phyloP scores from a whole-genome alignment of 2,888 invertebrate species.

The Drosophila testacea region DNA sequence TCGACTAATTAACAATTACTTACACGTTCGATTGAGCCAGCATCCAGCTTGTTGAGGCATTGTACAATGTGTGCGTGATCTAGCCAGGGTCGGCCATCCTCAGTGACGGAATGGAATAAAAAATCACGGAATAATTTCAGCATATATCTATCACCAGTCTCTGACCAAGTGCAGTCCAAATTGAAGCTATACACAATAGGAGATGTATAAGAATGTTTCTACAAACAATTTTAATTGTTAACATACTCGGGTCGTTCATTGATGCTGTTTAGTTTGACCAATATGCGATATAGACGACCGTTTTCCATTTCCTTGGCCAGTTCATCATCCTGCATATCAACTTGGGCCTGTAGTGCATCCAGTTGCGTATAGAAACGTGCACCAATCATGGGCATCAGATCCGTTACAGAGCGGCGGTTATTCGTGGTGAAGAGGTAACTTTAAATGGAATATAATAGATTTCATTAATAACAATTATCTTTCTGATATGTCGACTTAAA shows the following conservation, averaged over 20 bases:
- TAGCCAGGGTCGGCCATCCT: slow-evolving; percentile 97
- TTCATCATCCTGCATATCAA: slow-evolving; percentile 96
- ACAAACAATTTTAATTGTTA: neutral
- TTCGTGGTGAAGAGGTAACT: slow-evolving; percentile 91
- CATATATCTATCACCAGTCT: slow-evolving; percentile 99
- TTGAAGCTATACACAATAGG: slow-evolving; percentile 88
- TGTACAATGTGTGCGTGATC: slow-evolving; percentile 98
- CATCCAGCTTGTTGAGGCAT: slow-evolving; percentile 96
- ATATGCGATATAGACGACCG: slow-evolving; percentile 94
- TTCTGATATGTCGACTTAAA: too few relatives aligned
- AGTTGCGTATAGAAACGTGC: slow-evolving; percentile 98
- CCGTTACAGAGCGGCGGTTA: slow-evolving; percentile 93
- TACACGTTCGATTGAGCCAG: slow-evolving; percentile 92
- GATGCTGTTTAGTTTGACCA: slow-evolving; percentile 96
- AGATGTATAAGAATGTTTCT: neutral
- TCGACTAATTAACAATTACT: slow-evolving; percentile 37
- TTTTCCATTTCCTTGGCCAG: slow-evolving; percentile 97
- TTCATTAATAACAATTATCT: neutral
- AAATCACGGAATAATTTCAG: slow-evolving; percentile 99
- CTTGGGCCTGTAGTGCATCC: slow-evolving; percentile 94
- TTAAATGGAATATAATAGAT: slow-evolving; percentile 21
- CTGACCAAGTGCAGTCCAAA: slow-evolving; percentile 97
- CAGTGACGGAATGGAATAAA: slow-evolving; percentile 97
- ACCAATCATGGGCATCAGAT: slow-evolving; percentile 99
- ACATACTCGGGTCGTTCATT: slow-evolving; percentile 97